These are phyloP conservation scores for Creontiades dilutus DNA, from an alignment of 2,888 invertebrate genomes.

Conservation along the genomic window DNA sequence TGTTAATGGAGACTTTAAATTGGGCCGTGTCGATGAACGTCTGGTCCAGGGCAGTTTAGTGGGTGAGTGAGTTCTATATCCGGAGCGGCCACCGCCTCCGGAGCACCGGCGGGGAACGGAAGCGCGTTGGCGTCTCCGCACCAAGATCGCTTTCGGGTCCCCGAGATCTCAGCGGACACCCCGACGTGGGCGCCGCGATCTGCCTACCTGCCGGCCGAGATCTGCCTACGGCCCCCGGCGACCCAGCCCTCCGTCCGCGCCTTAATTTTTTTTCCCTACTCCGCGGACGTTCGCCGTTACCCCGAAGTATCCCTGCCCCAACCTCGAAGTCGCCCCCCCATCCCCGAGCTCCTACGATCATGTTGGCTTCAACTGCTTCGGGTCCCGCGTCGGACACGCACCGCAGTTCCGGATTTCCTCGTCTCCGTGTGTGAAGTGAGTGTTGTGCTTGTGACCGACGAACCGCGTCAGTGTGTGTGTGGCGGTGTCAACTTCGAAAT, in stretches of 20 bases:
- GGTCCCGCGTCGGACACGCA: conserved; percentile 2
- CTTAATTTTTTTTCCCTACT: neutral
- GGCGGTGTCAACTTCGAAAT: neutral
- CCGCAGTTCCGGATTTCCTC: neutral
- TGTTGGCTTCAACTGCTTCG: neutral
- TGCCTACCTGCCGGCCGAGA: conserved; percentile 13
- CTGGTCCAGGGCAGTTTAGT: too few species aligned
- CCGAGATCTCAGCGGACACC: neutral
- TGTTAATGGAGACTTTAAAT: too few species aligned
- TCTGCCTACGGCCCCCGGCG: neutral
- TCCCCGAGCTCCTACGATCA: neutral
- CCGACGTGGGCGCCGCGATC: conserved; percentile 1
- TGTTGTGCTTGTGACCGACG: neutral
- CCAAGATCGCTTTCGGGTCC: neutral
- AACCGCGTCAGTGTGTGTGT: neutral
- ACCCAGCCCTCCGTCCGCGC: neutral
- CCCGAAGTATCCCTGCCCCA: too few species aligned
- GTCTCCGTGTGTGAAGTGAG: neutral
- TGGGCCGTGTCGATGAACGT: too few species aligned
- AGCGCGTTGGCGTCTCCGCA: conserved; percentile 24
- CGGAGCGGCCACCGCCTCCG: conserved; percentile 23
- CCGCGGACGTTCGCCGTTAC: neutral
- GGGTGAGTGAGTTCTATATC: neutral
- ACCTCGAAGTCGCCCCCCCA: too few species aligned
- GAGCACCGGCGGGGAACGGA: too few species aligned